phyloP scores from a whole-genome alignment of 2,888 invertebrate genomes.

The Volucella bombylans region DNA sequence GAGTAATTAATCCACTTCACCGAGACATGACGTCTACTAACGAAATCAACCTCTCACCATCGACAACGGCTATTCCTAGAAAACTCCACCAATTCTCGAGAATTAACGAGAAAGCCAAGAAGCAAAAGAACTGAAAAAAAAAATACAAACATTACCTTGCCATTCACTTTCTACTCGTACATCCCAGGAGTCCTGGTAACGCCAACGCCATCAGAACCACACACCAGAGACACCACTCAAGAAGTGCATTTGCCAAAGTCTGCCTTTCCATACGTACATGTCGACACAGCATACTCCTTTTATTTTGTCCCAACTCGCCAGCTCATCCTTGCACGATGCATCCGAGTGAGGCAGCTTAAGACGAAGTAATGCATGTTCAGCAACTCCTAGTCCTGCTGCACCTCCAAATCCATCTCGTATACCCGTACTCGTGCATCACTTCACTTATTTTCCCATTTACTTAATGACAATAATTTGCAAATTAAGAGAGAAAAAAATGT shows the following conservation, averaged over 20 bases:
- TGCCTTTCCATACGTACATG: slow-evolving; percentile 32
- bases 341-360: slow-evolving; percentile 57
- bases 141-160: slow-evolving; percentile 24
- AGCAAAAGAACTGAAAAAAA: slow-evolving; percentile 23
- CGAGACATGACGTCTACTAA: slow-evolving; percentile 55
- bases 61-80: slow-evolving; percentile 48
- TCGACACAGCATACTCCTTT: slow-evolving; percentile 2
- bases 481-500: slow-evolving; percentile 61
- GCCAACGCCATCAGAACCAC: not conserved
- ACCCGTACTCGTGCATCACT: slow-evolving; percentile 34
- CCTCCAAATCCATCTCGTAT: no score
- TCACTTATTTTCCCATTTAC: slow-evolving; percentile 72
- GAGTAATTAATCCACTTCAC: slow-evolving; percentile 73
- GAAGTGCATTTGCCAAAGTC: slow-evolving; percentile 69
- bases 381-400: not conserved
- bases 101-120: slow-evolving; percentile 49
- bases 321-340: slow-evolving; percentile 50
- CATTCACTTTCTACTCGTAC: slow-evolving; percentile 38
- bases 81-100: slow-evolving; percentile 57
- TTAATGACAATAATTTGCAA: slow-evolving; percentile 70
- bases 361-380: slow-evolving; percentile 61
- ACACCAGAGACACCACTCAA: slow-evolving; percentile 63
- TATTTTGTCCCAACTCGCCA: not conserved
- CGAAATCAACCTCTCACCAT: slow-evolving; percentile 44
- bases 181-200: slow-evolving; percentile 50